Conservation (phyloP, 2,797 vertebrate genomes). For the Cyprinodon diabolis region DNA sequence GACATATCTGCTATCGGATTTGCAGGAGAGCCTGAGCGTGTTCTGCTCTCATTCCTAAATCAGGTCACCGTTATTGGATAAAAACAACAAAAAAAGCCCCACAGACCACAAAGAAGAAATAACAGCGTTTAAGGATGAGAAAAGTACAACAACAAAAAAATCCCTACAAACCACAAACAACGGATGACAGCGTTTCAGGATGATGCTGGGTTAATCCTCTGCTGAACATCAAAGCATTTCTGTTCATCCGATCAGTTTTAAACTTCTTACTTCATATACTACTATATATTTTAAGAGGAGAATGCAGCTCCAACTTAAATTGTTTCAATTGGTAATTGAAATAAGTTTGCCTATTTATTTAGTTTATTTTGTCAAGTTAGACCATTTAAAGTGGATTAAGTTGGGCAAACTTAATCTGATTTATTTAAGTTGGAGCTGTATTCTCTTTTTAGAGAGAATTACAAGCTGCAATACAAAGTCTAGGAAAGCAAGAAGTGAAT, state of each 20-base stretch:
- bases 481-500: not conserved
- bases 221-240: slow-evolving; percentile 22
- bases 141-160: too few relatives aligned
- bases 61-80: not conserved
- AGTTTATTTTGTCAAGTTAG: too few relatives aligned
- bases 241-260: not conserved
- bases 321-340: too few relatives aligned
- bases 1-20: slow-evolving; percentile 3
- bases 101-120: not conserved
- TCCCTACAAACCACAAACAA: not conserved
- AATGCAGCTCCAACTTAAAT: too few relatives aligned
- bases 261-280: too few relatives aligned
- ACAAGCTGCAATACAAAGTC: not conserved
- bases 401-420: too few relatives aligned
- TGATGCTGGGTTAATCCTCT: slow-evolving; percentile 20
- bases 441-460: too few relatives aligned
- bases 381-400: too few relatives aligned
- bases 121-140: too few relatives aligned
- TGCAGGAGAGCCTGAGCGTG: not conserved
- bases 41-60: slow-evolving; percentile 13
- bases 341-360: too few relatives aligned
- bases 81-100: not conserved
- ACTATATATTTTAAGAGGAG: not conserved
- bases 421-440: too few relatives aligned
- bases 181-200: slow-evolving; percentile 5